Evolutionary conservation across 1,140 invertebrate genomes (phyloP), one percentile per base, ranked within the genome.

Genomic region (Solen grandis): DNA sequence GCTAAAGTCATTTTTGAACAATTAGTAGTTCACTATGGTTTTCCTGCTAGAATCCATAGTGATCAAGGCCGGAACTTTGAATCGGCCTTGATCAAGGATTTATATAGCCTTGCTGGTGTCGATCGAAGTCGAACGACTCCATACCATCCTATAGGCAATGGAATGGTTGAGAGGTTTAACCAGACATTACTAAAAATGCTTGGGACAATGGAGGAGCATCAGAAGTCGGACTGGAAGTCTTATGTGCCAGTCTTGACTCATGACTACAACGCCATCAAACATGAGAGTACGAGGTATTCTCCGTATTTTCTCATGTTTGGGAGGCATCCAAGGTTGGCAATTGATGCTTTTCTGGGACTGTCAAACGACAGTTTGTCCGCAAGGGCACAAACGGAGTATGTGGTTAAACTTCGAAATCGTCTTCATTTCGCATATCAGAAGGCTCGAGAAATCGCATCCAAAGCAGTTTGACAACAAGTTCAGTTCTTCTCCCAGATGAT

Each of bases 151-250:
- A n/a, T n/a, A n/a, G n/a, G n/a, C n/a, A 84, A 84, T 68, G 79
- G 83, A 2, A 46, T 59, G n/a, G 31, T 33, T 0, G 72, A 82
- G 33, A 52, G 81, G 22, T 82, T 82, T 16, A 82, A 82, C 35
- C 63, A 72, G 38, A 76, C 63, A 5, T 63, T 82, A 35, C 35
- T 82, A 1, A 54, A 72, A n/a, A 85, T 87, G 82, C 68, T 87
- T 25, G 72, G 80, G 27, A n/a, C n/a, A n/a, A n/a, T n/a, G n/a
- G n/a, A n/a, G n/a, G n/a, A n/a, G n/a, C n/a, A n/a, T n/a, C n/a
- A n/a, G n/a, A n/a, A n/a, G n/a, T n/a, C n/a, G n/a, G n/a, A n/a
- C n/a, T n/a, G n/a, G n/a, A n/a, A n/a, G 36, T 33, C 29, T 19
- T 33, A 70, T 36, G 31, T 87, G 8, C 36, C 75, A 8, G 52